Evolutionary conservation across 2,797 vertebrate genomes (phyloP), one percentile per base, ranked within the genome.

Genomic region (Aselliscus stoliczkanus): DNA sequence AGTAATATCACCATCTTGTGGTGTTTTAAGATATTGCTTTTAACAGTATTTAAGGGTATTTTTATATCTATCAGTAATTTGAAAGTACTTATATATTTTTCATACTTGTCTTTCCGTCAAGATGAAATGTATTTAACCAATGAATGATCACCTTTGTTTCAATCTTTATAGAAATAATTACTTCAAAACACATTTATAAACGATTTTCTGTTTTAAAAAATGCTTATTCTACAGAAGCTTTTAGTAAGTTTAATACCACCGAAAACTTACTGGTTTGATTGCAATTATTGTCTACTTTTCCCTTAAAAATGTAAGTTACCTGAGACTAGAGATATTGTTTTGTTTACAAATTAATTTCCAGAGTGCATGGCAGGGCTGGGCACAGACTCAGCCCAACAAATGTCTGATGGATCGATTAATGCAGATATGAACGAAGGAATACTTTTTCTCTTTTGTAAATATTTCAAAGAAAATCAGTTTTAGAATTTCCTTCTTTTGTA

Each of bases 1-100:
- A 92, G 90, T 67, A 87, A 88, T 67, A 8, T 89, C 90, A 17
- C 97, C 97, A 97, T 92, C 97, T 92, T 84, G 97, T 97, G 97
- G 96, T 92, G 12, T 1, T 44, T 47, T 29, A 9, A 92, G 81
- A 88, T 95, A 97, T 82, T 97, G 90, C 93, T 82, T 14, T 52
- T 65, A 64, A 88, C 39, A 20, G 8, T 87, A 92, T 65, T 91
- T 84, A 37, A 82, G 23, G 7, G 1, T 90, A 13, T 58, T 65
- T 77, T 85, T 73, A 2, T 76, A 65, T 72, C 23, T 79, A 3
- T 21, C 31, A 62, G 27, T 92, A 60, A 25, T 18, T 52, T 10
- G 4, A 80, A 90, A 17, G 10, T 20, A 10, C 7, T n/a, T 85
- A 31, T 1, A 15, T 50, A 14, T 54, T 73, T 80, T 69, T 88